Base-by-base conservation (phyloP, 2,888 invertebrate species). In the Limnephilus auricula region DNA sequence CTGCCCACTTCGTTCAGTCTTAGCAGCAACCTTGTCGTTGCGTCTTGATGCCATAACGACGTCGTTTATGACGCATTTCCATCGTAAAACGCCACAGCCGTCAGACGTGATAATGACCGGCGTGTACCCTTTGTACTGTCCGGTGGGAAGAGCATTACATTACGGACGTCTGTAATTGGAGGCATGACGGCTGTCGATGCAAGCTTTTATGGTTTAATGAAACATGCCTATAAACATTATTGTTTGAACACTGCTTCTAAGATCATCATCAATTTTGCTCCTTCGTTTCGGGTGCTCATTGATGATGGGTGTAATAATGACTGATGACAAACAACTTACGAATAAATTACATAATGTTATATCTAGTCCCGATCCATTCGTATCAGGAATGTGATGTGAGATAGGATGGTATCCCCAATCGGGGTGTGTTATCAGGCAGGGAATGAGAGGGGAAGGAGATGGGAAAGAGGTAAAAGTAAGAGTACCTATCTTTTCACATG, bases 81-180 rank as follows among this genome's bases (percentile, higher is more conserved):
- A 82, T 37, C 82, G 34, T 82, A 32, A 34, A 31, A 32, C 82
- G 65, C 65, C n/a, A 18, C 65, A 9, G 65, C 65, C 65, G 65
- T 65, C 65, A 31, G 82, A 82, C 82, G 82, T 82, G 82, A 37
- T 82, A 82, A 82, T 32, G 82, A 37, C 82, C 82, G 34, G 9
- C 32, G 82, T 37, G 25, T 82, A 34, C 2, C 34, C 82, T 82
- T 82, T 82, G 25, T 34, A 34, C 82, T 37, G 82, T 6, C 82
- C 82, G 25, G 82, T 25, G 34, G 34, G 25, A 65, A 37, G 82
- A 32, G 34, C 15, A 82, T 82, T 34, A 82, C 15, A 82, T 82
- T 34, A 82, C 32, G 34, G 13, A 15, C 65, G 65, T 25, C 25
- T 65, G 65, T 65, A 65, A 65, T 65, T 65, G 65, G 65, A 9